These are phyloP conservation scores for Scaptomyza hsui DNA, from an alignment of 1,140 invertebrate species.

Conservation along the genomic window DNA sequence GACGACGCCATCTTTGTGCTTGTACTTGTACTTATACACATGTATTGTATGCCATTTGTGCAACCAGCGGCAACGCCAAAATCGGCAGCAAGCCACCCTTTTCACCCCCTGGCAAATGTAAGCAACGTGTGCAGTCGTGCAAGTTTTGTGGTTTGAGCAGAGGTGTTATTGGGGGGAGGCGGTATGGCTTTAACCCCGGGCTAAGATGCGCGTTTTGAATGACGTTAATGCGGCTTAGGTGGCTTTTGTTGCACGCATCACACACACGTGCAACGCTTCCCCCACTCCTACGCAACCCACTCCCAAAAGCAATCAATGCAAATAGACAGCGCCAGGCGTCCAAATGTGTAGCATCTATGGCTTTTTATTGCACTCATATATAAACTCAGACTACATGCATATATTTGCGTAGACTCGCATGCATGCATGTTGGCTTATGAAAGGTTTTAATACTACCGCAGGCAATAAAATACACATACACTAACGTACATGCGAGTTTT, in stretches of 20 bases:
- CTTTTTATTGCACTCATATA: slow-evolving; percentile 29
- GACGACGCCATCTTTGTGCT: slow-evolving; percentile 32
- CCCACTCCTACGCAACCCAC: background rate
- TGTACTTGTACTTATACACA: slow-evolving; percentile 18
- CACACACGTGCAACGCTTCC: slow-evolving; percentile 22
- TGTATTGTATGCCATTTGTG: slow-evolving; percentile 68
- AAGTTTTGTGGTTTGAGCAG: slow-evolving; percentile 6
- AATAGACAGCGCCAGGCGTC: slow-evolving; percentile 46
- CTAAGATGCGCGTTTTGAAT: slow-evolving; percentile 70
- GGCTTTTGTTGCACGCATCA: slow-evolving; percentile 59
- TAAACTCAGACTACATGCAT: background rate
- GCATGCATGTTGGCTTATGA: slow-evolving; percentile 5
- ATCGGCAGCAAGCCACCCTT: slow-evolving; percentile 51
- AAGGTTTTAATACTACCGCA: slow-evolving; percentile 35
- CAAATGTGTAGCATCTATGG: slow-evolving; percentile 24
- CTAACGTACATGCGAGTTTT: slow-evolving; percentile 7
- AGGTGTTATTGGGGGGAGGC: background rate
- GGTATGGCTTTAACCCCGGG: slow-evolving; percentile 23
- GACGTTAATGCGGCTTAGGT: slow-evolving; percentile 75
- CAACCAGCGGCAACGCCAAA: slow-evolving; percentile 41
- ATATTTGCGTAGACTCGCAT: background rate
- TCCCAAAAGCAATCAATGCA: slow-evolving; percentile 18
- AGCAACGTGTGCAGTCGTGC: slow-evolving; percentile 58
- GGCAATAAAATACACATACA: slow-evolving; percentile 28
- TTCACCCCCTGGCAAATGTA: slow-evolving; percentile 38